These are phyloP conservation scores for Hydropotes inermis DNA, from an alignment of 2,113 vertebrate genomes.

Conservation along the genomic window DNA sequence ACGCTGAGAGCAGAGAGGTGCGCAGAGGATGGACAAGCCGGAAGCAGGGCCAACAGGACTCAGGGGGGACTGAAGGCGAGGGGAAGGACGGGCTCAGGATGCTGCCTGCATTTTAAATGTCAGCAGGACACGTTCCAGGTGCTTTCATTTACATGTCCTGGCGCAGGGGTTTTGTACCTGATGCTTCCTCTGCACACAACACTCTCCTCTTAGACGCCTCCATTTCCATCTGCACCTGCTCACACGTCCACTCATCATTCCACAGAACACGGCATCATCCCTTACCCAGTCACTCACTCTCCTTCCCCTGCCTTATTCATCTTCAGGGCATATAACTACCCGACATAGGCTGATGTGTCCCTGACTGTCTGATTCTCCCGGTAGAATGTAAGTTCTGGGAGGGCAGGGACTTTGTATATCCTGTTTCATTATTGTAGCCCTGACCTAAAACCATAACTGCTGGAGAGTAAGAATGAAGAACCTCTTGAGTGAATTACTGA, in stretches of 20 bases:
- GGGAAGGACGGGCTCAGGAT: too few relatives aligned
- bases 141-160: neutral
- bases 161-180: neutral
- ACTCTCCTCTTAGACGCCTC: neutral
- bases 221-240: neutral
- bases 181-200: neutral
- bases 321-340: neutral
- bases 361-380: neutral
- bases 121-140: neutral
- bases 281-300: neutral
- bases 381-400: neutral
- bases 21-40: fast-evolving
- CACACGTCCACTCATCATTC: neutral
- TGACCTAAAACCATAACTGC: neutral
- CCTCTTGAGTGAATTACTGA: neutral
- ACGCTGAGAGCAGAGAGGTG: neutral
- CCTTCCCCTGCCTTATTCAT: neutral
- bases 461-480: neutral
- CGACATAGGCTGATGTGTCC: neutral
- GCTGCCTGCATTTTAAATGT: too few relatives aligned
- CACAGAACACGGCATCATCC: neutral
- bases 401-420: neutral
- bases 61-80: too few relatives aligned
- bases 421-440: neutral
- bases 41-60: neutral